Base-by-base conservation (phyloP, 2,113 vertebrate genomes). In the Varanus salvator region DNA sequence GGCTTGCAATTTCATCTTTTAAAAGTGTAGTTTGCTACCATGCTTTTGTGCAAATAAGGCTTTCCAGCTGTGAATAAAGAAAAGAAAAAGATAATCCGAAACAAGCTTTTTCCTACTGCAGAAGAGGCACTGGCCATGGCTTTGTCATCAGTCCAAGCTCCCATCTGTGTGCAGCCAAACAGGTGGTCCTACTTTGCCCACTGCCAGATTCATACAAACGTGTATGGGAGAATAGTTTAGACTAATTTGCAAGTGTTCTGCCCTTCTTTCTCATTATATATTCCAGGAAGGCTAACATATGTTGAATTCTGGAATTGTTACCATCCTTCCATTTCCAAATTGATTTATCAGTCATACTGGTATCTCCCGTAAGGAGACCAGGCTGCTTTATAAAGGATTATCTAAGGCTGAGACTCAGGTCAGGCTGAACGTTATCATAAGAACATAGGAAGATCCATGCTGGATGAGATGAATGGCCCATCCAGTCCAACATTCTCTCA, bases 121-220 rank as follows among this genome's bases (percentile, higher is more conserved):
- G 64, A 85, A 54, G 81, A 68, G 82, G 57, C 54, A 52, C n/a
- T 52, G 74, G 8, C 54, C 15, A 54, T 57, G n/a, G 23, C 60
- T 57, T 78, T 89, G 64, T 68, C 48, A 80, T 66, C 48, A 38
- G 44, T 89, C 88, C n/a, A 89, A 75, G 8, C 6, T 44, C 25
- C 64, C 88, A 83, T 82, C 52, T 89, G 69, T 75, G 80, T 84
- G 21, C 44, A 77, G 72, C 77, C 60, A 89, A 89, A 48, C 82
- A 85, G 81, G 72, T 85, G 82, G 82, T 54, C 74, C 60, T 78
- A 29, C 48, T 78, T 57, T 89, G 74, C 48, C 77, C 2, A 78
- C 21, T 85, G 60, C 31, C 75, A 54, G 81, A 68, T 54, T 78
- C n/a, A 78, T 78, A 68, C 25, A 75, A 89, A 72, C 83, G 17